These are phyloP conservation scores for Watsonalla binaria DNA, from an alignment of 2,888 invertebrate species.

Conservation along the genomic window DNA sequence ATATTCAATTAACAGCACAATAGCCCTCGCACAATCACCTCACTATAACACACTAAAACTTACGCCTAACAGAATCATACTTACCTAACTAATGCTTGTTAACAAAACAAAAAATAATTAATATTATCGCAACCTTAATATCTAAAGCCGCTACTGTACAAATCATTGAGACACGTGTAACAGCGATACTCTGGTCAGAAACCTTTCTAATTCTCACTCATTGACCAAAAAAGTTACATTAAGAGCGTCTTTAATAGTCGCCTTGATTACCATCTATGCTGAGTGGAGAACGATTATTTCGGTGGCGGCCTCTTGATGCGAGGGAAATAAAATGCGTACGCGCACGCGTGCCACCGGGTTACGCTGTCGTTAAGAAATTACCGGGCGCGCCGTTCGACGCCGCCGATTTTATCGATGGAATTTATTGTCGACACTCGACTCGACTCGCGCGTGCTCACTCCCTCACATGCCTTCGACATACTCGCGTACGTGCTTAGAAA, in stretches of 20 bases:
- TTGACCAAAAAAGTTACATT: conserved; percentile 66
- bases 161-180: conserved; percentile 20
- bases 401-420: conserved; percentile 78
- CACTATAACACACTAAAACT: background rate
- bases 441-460: conserved; percentile 54
- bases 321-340: conserved; percentile 72
- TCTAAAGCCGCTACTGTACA: background rate
- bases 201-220: conserved; percentile 55
- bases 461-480: conserved; percentile 34
- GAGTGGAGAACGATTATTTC: conserved; percentile 76
- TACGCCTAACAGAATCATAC: background rate
- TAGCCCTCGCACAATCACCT: conserved; percentile 29
- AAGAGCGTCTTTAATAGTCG: conserved; percentile 70
- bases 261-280: conserved; percentile 75
- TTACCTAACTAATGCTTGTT: background rate
- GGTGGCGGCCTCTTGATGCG: conserved; percentile 66
- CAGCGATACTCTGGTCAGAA: conserved; percentile 34
- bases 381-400: conserved; percentile 63
- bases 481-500: conserved; percentile 24
- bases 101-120: background rate
- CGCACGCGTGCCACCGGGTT: conserved; percentile 77
- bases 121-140: background rate
- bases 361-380: conserved; percentile 78
- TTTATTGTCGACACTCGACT: conserved; percentile 71
- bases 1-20: conserved; percentile 66